phyloP scores from a whole-genome alignment of 2,113 vertebrate species.

The Gracilinanus agilis region DNA sequence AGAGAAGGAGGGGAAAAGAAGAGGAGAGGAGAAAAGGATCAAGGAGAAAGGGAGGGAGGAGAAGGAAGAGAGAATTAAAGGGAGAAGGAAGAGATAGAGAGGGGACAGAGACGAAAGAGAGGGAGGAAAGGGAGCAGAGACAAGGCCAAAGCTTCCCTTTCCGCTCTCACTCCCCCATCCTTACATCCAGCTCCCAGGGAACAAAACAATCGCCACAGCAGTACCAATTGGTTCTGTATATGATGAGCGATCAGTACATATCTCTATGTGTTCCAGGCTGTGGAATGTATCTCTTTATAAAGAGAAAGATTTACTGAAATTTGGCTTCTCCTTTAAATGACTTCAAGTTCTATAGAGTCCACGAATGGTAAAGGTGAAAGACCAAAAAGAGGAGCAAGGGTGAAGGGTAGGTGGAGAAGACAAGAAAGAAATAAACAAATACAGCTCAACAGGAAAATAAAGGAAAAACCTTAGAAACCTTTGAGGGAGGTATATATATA shows the following conservation, averaged over 20 bases:
- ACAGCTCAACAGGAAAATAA: not conserved
- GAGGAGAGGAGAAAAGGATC: too few relatives aligned
- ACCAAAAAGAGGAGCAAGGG: too few relatives aligned
- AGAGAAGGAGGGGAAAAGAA: too few relatives aligned
- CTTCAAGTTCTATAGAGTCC: not conserved
- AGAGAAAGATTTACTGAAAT: conserved; percentile 13
- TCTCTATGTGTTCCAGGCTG: not conserved
- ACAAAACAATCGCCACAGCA: not conserved
- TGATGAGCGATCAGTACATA: not conserved
- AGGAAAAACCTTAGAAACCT: conserved; percentile 9
- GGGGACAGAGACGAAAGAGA: not conserved
- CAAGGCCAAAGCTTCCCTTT: not conserved
- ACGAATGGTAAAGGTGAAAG: not conserved
- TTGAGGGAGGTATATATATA: not conserved
- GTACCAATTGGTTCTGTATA: not conserved
- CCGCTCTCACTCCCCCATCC: not conserved
- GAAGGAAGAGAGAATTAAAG: too few relatives aligned
- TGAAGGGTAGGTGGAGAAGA: not conserved
- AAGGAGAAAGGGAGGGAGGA: too few relatives aligned
- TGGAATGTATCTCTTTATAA: conserved; percentile 5
- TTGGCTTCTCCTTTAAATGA: conserved; percentile 19
- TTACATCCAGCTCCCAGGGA: not conserved
- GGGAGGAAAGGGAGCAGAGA: not conserved
- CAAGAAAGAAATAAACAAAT: not conserved
- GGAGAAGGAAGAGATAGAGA: not conserved